These are phyloP conservation scores for Rhorus exstirpatorius DNA, from an alignment of 2,888 invertebrate species.

Conservation along the genomic window DNA sequence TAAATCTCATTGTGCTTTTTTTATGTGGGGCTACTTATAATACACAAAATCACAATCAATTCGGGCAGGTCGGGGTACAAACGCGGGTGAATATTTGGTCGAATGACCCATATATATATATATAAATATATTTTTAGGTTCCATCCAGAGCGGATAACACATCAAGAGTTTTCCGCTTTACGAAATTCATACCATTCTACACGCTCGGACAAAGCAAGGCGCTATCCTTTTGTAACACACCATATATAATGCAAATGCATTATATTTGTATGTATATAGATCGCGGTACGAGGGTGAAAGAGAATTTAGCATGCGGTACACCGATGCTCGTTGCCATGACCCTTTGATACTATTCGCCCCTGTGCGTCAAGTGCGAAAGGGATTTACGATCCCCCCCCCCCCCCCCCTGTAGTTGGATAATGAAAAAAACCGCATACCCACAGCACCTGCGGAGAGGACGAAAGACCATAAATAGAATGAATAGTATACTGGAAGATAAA, in stretches of 20 bases:
- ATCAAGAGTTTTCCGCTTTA: slow-evolving; percentile 76
- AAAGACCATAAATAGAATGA: slow-evolving; percentile 54
- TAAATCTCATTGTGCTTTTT: no score
- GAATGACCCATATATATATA: not conserved
- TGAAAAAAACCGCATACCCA: no score
- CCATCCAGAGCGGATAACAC: slow-evolving; percentile 26
- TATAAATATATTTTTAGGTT: not conserved
- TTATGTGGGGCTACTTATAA: no score
- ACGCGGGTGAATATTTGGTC: no score
- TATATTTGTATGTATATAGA: slow-evolving; percentile 15
- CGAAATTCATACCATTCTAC: slow-evolving; percentile 60
- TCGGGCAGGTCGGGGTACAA: no score
- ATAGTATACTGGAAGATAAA: slow-evolving; percentile 22
- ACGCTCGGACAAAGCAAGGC: slow-evolving; percentile 39
- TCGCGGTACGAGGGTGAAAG: not conserved
- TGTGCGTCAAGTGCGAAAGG: slow-evolving; percentile 13
- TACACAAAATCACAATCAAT: no score
- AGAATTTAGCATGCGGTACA: slow-evolving; percentile 17
- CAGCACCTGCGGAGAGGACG: slow-evolving; percentile 35
- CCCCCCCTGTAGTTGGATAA: no score
- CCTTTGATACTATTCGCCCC: not conserved
- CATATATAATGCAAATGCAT: not conserved
- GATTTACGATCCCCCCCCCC: slow-evolving; percentile 42
- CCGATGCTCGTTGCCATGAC: slow-evolving; percentile 5
- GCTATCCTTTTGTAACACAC: slow-evolving; percentile 10